A percentile compares a stretch with the other conserved stretches of the same genome.
Evolutionary conservation across 1,140 invertebrate genomes (phyloP).

Genomic region (Drosophila hydei): DNA sequence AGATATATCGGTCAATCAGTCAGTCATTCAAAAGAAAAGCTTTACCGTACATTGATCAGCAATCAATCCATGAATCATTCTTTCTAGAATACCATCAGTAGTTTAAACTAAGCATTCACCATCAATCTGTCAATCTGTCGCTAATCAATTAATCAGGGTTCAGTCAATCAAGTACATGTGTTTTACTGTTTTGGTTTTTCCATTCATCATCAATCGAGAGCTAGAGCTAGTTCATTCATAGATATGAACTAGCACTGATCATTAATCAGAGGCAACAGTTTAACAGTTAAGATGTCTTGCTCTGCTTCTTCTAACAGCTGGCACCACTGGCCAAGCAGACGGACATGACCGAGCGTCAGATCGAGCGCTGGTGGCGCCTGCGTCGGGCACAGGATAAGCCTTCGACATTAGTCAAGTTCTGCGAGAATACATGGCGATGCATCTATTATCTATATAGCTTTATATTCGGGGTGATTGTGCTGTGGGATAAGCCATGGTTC

Average conservation of each 20-base stretch:
- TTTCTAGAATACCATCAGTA: too few relatives aligned
- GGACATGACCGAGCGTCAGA: constrained; percentile 93
- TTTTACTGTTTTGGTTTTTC: too few relatives aligned
- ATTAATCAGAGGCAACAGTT: too few relatives aligned
- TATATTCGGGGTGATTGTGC: constrained; percentile 90
- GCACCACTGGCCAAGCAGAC: constrained; percentile 92
- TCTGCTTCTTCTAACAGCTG: constrained; percentile 84
- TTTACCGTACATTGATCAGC: too few relatives aligned
- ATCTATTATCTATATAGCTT: constrained; percentile 94
- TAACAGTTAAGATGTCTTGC: too few relatives aligned
- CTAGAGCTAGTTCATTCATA: too few relatives aligned
- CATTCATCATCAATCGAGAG: not conserved
- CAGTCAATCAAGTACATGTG: too few relatives aligned
- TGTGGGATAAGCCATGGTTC: constrained; percentile 97
- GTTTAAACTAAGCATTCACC: too few relatives aligned
- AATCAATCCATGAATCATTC: too few relatives aligned
- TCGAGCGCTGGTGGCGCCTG: constrained; percentile 95
- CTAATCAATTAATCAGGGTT: too few relatives aligned
- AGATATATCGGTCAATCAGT: not conserved
- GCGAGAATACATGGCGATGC: constrained; percentile 95
- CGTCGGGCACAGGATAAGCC: constrained; percentile 93
- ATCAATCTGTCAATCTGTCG: too few relatives aligned
- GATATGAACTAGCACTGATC: too few relatives aligned
- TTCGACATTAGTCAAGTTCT: constrained; percentile 95
- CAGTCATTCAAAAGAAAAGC: not conserved